Percentiles rank a stretch among this genome's conserved stretches.
These are phyloP conservation scores for Myotis findleyi DNA, from an alignment of 2,797 vertebrate species.

Conservation along the genomic window DNA sequence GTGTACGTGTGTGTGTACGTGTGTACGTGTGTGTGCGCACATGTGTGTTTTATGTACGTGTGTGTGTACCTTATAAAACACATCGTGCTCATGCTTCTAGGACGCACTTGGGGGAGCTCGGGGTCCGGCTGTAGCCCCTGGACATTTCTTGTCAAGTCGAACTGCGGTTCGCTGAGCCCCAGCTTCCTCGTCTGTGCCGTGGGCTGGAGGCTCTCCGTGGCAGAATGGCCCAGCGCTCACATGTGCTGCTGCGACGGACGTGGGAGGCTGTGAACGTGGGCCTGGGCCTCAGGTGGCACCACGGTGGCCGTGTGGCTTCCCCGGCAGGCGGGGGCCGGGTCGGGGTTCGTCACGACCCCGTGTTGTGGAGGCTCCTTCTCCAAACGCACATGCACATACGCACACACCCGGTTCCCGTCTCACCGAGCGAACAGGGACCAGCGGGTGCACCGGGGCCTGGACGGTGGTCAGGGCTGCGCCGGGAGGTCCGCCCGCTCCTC, in stretches of 20 bases:
- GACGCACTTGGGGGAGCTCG: not conserved
- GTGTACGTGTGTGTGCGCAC: too few species aligned
- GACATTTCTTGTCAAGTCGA: not conserved
- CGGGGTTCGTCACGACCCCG: too few species aligned
- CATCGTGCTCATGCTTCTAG: not conserved
- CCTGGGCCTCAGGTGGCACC: not conserved
- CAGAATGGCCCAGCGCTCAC: not conserved
- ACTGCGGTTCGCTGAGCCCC: not conserved
- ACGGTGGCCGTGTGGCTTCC: too few species aligned
- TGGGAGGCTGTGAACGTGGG: not conserved
- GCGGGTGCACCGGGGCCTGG: not conserved
- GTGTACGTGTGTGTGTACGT: too few species aligned
- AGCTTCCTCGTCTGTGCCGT: not conserved
- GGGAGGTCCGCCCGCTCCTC: accelerated
- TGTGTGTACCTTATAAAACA: not conserved
- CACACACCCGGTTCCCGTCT: not conserved
- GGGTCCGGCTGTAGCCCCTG: too few species aligned
- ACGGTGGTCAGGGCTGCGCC: too few species aligned
- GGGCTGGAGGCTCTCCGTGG: not conserved
- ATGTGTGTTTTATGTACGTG: not conserved
- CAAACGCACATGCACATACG: not conserved
- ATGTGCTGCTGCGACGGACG: not conserved
- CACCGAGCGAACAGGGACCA: too few species aligned
- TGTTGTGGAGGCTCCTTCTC: not conserved
- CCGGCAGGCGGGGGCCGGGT: too few species aligned